phyloP scores from a whole-genome alignment of 2,113 vertebrate species.

The Neotragus moschatus region DNA sequence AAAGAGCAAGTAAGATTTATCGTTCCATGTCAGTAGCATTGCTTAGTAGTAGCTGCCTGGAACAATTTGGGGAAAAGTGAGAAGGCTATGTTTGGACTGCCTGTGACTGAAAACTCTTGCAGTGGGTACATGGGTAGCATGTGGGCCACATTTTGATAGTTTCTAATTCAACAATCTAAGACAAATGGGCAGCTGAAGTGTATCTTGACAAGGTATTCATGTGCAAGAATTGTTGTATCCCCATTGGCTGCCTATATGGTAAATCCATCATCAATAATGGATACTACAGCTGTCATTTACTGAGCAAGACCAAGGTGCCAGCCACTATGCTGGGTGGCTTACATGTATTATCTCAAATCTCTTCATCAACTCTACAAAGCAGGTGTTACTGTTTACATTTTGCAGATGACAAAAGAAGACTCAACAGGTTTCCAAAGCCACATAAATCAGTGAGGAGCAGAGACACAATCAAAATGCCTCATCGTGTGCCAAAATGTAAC shows the following conservation, averaged over 20 bases:
- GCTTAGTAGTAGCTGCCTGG: slow-evolving; percentile 28
- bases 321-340: background rate
- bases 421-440: background rate
- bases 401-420: background rate
- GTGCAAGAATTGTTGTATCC: background rate
- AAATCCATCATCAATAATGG: slow-evolving; percentile 10
- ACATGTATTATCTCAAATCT: background rate
- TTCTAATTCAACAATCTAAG: slow-evolving; percentile 15
- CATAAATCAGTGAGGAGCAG: background rate
- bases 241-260: background rate
- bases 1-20: slow-evolving; percentile 26
- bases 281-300: background rate
- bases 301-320: slow-evolving; percentile 8
- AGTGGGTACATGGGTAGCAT: background rate
- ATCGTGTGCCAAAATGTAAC: background rate
- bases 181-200: slow-evolving; percentile 8
- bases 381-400: background rate
- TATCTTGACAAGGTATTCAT: slow-evolving; percentile 3
- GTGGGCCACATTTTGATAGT: background rate
- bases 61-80: slow-evolving; percentile 39
- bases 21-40: slow-evolving; percentile 5
- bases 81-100: background rate
- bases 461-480: background rate
- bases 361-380: background rate
- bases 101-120: background rate